Evolutionary conservation across 1,140 invertebrate genomes (phyloP), one percentile per base, ranked within the genome.

Genomic region (Drosophila serrata): DNA sequence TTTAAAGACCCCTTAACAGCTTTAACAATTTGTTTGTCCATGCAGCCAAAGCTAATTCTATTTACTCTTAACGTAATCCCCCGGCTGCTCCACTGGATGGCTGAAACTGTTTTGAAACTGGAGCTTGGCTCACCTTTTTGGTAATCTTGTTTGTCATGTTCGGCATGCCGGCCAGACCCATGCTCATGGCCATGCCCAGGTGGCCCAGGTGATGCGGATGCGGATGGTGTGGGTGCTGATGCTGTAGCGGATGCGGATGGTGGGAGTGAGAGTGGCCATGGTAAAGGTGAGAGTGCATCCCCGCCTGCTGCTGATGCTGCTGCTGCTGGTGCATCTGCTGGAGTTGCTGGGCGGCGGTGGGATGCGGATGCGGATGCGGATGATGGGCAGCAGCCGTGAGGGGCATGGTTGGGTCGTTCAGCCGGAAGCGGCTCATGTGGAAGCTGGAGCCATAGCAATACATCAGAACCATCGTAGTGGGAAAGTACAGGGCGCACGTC

Each of bases 381-480:
- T 92, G 92, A 63, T 91, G 93, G 51, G 91, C 74, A 29, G 91
- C 91, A 6, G 94, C 90, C 64, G 93, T 82, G 53, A 93, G 80
- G 46, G 91, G 91, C 86, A 91, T 91, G 19, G 91, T 92, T 51
- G 91, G 91, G 62, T 92, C 94, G 92, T 96, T 96, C 62, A 95
- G 93, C 59, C 96, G 94, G 35, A 96, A 94, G 93, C 96, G 96
- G 93, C 97, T 97, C 82, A 97, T 96, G 92, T 97, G 96, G 91
- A 97, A 97, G 35, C 96, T 97, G 13, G 96, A 97, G 17, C 96
- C 97, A 91, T 97, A 97, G 92, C 96, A 97, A 92, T 97, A 97
- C 96, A 97, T 97, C 75, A 97, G 94, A 42, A 97, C 95, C 97
- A 97, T 97, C 24, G 97, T 97, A 17, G 96, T 97, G 17, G 97